These are phyloP conservation scores for Drosophila athabasca DNA, from an alignment of 1,140 invertebrate species.

Conservation along the genomic window DNA sequence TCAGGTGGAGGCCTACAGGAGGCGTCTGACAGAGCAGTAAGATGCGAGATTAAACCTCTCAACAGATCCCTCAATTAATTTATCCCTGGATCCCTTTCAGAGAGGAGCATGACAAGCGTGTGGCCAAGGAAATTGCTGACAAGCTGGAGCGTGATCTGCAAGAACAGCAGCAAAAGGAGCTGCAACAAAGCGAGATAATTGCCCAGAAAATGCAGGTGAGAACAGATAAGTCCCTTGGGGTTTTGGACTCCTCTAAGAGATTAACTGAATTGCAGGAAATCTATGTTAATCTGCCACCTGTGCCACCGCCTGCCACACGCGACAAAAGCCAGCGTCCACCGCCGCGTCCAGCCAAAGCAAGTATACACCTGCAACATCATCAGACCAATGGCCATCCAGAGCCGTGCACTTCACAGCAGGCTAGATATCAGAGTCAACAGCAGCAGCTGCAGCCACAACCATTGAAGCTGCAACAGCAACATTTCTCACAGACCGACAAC, in stretches of 20 bases:
- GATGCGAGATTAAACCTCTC: neutral
- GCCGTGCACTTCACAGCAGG: constrained; percentile 73
- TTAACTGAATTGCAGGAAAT: constrained; percentile 61
- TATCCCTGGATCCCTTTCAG: constrained; percentile 72
- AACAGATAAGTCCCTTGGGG: neutral
- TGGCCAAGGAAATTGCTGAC: constrained; percentile 88
- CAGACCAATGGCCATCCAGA: constrained; percentile 52
- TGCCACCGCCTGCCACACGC: constrained; percentile 69
- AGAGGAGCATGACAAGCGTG: constrained; percentile 88
- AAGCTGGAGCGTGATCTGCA: constrained; percentile 86
- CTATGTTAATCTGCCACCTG: constrained; percentile 80
- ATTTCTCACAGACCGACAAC: constrained; percentile 80
- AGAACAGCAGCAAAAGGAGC: constrained; percentile 84
- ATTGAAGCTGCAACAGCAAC: constrained; percentile 64
- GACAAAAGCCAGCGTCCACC: constrained; percentile 64
- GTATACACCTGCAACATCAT: constrained; percentile 66
- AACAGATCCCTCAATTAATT: neutral
- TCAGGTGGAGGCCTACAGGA: constrained; percentile 86
- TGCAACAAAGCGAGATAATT: constrained; percentile 84
- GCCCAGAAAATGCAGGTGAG: constrained; percentile 84
- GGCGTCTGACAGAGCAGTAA: constrained; percentile 76
- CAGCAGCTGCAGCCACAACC: constrained; percentile 48
- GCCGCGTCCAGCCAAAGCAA: constrained; percentile 81
- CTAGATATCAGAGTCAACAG: constrained; percentile 65
- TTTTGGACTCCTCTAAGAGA: neutral